Evolutionary conservation across 1,140 invertebrate genomes (phyloP).

Genomic region (Drosophila persimilis): DNA sequence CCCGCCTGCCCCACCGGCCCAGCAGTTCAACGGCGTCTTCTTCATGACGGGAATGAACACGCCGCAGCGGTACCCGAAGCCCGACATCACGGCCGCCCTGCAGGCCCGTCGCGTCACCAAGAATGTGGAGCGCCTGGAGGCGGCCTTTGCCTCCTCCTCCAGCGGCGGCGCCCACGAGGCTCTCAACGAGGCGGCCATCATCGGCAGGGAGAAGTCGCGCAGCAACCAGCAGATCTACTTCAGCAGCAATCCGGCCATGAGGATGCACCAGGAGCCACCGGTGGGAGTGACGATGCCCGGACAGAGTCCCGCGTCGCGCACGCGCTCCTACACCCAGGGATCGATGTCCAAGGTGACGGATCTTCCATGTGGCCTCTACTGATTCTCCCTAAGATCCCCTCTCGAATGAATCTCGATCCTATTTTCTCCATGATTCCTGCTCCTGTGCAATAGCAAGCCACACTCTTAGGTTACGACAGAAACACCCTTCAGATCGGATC

Average conservation of each 20-base stretch:
- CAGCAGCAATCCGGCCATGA: slow-evolving; percentile 82
- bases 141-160: slow-evolving; percentile 85
- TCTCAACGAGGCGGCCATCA: slow-evolving; percentile 86
- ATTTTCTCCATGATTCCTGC: slow-evolving; percentile 15
- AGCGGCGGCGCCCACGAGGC: slow-evolving; percentile 82
- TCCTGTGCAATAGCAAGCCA: slow-evolving; percentile 62
- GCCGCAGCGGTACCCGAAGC: slow-evolving; percentile 77
- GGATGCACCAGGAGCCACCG: slow-evolving; percentile 45
- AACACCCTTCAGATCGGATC: slow-evolving; percentile 14
- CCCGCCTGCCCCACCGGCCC: slow-evolving; percentile 72
- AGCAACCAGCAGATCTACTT: slow-evolving; percentile 83
- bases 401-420: neutral
- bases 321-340: slow-evolving; percentile 72
- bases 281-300: neutral
- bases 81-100: slow-evolving; percentile 84
- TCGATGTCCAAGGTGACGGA: slow-evolving; percentile 88
- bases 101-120: slow-evolving; percentile 87
- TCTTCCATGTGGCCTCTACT: slow-evolving; percentile 89
- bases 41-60: slow-evolving; percentile 83
- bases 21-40: slow-evolving; percentile 84
- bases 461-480: slow-evolving; percentile 29
- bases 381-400: slow-evolving; percentile 8
- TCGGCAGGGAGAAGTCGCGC: slow-evolving; percentile 83
- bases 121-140: slow-evolving; percentile 90
- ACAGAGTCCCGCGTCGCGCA: slow-evolving; percentile 56